These are phyloP conservation scores for Drosophila affinis DNA, from an alignment of 2,888 invertebrate species.

Conservation along the genomic window DNA sequence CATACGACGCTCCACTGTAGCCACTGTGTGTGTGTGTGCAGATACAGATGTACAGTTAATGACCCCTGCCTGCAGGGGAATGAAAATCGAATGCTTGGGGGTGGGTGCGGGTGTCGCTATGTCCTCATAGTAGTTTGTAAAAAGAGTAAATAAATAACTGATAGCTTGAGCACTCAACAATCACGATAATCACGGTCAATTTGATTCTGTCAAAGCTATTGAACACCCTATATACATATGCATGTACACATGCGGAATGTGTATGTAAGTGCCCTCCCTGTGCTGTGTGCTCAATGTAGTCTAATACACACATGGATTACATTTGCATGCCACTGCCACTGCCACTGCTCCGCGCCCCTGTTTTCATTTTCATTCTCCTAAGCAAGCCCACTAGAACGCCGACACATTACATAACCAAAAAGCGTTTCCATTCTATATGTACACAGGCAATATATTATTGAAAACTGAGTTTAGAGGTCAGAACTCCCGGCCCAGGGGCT, in stretches of 20 bases:
- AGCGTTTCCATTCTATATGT: constrained; percentile 14
- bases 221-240: constrained; percentile 18
- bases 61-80: background rate
- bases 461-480: background rate
- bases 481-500: too few relatives aligned
- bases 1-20: background rate
- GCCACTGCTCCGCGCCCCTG: constrained; percentile 9
- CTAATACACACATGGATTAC: constrained; percentile 47
- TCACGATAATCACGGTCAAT: constrained; percentile 48
- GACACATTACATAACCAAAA: constrained; percentile 60
- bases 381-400: constrained; percentile 34
- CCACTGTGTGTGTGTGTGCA: constrained; percentile 1
- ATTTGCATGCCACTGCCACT: constrained; percentile 21
- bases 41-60: background rate
- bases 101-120: constrained; percentile 2
- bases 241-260: constrained; percentile 1
- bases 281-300: constrained; percentile 37
- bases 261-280: constrained; percentile 18
- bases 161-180: constrained; percentile 34
- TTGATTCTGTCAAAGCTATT: constrained; percentile 26
- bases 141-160: constrained; percentile 35
- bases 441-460: constrained; percentile 4
- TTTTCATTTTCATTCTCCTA: constrained; percentile 38
- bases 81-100: constrained; percentile 25
- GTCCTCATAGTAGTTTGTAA: background rate